Conservation (phyloP, 1,140 invertebrate species). For the Halictus rubicundus region DNA sequence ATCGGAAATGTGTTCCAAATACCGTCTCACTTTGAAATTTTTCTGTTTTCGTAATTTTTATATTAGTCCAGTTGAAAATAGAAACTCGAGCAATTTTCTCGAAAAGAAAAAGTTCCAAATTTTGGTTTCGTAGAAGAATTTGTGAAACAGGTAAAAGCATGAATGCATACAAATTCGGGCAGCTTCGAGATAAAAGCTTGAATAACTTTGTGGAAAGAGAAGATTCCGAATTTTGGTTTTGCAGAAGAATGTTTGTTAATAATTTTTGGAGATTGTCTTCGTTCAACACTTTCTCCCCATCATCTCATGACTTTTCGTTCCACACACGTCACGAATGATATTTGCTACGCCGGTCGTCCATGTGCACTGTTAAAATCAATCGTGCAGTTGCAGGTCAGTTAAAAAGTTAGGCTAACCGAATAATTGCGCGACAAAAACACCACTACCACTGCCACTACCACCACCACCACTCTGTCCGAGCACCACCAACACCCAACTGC, state of each 20-base stretch:
- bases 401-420: background rate
- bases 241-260: background rate
- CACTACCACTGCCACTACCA: conserved; percentile 56
- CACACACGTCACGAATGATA: background rate
- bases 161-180: no score
- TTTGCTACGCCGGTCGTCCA: background rate
- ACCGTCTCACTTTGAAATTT: no score
- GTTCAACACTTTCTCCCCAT: background rate
- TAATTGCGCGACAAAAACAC: conserved; percentile 55
- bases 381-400: background rate
- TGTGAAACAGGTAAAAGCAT: no score
- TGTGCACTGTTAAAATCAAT: background rate
- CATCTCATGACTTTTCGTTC: background rate
- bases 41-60: no score
- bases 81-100: no score
- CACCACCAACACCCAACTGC: conserved; percentile 76
- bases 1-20: no score
- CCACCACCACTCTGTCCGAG: conserved; percentile 70
- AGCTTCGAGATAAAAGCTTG: no score
- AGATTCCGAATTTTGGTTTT: no score
- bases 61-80: no score
- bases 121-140: no score
- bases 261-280: background rate
- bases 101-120: no score
- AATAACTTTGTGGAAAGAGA: no score